These are phyloP conservation scores for Drosophila trichaetosa DNA, from an alignment of 2,888 invertebrate genomes.

Conservation along the genomic window DNA sequence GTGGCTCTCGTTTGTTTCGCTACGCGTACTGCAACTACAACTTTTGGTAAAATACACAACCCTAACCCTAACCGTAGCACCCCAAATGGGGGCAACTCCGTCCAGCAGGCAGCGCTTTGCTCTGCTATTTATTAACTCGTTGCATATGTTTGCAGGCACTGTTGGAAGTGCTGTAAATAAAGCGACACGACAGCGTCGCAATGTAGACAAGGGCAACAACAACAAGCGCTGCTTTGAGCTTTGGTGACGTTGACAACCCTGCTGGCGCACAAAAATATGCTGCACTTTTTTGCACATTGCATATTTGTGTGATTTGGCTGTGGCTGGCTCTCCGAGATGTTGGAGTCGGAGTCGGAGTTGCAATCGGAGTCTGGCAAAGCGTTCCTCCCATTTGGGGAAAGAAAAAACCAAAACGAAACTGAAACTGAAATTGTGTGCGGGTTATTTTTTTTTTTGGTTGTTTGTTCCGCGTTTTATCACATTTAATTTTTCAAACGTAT, in stretches of 20 bases:
- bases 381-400: constrained; percentile 59
- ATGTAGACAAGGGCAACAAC: constrained; percentile 29
- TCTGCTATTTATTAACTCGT: constrained; percentile 76
- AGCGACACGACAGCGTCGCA: constrained; percentile 50
- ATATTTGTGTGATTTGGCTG: constrained; percentile 60
- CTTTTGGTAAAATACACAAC: constrained; percentile 44
- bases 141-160: constrained; percentile 77
- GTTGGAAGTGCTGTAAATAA: constrained; percentile 64
- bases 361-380: constrained; percentile 30
- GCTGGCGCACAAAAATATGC: constrained; percentile 57
- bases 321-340: constrained; percentile 11
- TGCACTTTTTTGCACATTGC: constrained; percentile 70
- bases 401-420: constrained; percentile 23
- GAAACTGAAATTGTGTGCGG: constrained; percentile 60
- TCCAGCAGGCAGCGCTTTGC: neutral
- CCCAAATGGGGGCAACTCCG: neutral
- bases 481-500: constrained; percentile 70
- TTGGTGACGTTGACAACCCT: constrained; percentile 63
- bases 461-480: constrained; percentile 56
- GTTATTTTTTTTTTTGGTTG: constrained; percentile 6
- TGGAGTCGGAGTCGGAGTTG: neutral
- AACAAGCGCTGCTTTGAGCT: constrained; percentile 52
- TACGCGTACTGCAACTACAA: constrained; percentile 51
- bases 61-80: constrained; percentile 4
- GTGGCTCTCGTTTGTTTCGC: constrained; percentile 29